Evolutionary conservation across 2,113 vertebrate species (phyloP).

Genomic region (Mirounga angustirostris): DNA sequence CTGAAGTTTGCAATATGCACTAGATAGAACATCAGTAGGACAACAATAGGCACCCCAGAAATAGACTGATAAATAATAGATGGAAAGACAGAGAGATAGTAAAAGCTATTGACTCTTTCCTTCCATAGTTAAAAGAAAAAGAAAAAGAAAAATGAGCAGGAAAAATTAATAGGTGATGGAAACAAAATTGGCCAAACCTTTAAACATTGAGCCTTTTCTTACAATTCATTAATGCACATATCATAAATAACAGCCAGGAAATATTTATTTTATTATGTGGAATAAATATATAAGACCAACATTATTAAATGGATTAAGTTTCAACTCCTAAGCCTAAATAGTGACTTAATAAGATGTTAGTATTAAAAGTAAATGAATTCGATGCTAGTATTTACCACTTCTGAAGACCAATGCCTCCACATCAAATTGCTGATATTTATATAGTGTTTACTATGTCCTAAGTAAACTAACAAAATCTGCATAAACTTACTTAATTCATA

Average conservation of each 20-base stretch:
- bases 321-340: not conserved
- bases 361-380: not conserved
- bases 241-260: not conserved
- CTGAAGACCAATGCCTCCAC: not conserved
- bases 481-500: not conserved
- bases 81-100: not conserved
- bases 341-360: not conserved
- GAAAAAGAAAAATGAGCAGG: not conserved
- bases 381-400: not conserved
- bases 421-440: not conserved
- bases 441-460: not conserved
- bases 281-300: not conserved
- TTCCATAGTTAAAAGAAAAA: not conserved
- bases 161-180: not conserved
- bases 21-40: not conserved
- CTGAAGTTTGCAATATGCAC: constrained; percentile 47
- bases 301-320: not conserved
- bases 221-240: not conserved
- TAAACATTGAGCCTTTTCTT: not conserved
- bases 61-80: constrained; percentile 65
- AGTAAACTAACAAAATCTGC: not conserved
- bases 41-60: constrained; percentile 2
- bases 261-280: not conserved
- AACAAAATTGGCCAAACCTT: constrained; percentile 1
- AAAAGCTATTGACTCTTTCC: constrained; percentile 15